These are phyloP conservation scores for Cossypha niveicapilla DNA, from an alignment of 2,797 vertebrate genomes.

Conservation along the genomic window DNA sequence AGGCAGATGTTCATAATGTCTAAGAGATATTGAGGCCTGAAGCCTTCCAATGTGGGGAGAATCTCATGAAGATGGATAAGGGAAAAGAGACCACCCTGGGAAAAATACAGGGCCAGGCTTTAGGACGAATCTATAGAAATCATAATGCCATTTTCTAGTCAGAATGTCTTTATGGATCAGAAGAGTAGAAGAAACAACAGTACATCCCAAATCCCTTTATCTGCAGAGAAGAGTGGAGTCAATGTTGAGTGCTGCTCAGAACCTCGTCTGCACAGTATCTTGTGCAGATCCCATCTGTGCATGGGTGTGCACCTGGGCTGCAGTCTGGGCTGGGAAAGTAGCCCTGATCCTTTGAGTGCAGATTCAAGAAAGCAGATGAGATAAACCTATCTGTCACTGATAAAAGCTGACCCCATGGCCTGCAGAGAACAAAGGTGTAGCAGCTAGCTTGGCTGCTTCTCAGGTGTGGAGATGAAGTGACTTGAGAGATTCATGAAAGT, in stretches of 20 bases:
- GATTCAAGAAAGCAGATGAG: neutral
- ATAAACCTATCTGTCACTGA: neutral
- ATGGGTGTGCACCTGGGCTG: neutral
- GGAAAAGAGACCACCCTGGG: neutral
- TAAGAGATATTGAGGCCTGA: neutral
- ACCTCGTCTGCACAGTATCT: neutral
- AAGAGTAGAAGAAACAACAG: neutral
- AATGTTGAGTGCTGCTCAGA: neutral
- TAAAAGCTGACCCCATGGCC: neutral
- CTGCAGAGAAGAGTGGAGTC: neutral
- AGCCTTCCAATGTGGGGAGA: neutral
- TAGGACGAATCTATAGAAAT: neutral
- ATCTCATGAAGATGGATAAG: neutral
- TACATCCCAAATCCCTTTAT: neutral
- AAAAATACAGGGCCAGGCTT: neutral
- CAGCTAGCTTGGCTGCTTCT: neutral
- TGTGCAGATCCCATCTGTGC: neutral
- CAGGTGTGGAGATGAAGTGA: neutral
- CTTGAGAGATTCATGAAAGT: neutral
- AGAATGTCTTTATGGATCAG: neutral
- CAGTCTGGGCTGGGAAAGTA: neutral
- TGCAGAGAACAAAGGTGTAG: neutral
- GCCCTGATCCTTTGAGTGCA: neutral
- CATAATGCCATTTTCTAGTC: neutral
- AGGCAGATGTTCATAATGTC: neutral